Conservation (phyloP, 2,797 vertebrate genomes). For the Chelmon rostratus region DNA sequence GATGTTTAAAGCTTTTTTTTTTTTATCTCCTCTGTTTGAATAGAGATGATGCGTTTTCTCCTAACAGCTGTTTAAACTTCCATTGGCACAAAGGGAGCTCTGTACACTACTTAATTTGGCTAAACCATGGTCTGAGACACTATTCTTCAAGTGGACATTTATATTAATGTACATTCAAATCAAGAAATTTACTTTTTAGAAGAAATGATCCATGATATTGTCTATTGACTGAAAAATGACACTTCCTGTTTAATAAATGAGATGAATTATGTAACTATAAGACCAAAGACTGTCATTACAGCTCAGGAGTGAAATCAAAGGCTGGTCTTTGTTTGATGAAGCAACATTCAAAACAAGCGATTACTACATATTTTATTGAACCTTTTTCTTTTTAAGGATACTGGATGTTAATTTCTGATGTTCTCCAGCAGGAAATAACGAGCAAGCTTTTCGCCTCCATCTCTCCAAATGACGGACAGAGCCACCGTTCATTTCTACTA, state of each 20-base stretch:
- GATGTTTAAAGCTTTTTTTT: slow-evolving; percentile 37
- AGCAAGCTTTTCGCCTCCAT: slow-evolving; percentile 50
- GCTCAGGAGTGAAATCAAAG: slow-evolving; percentile 26
- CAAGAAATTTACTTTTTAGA: slow-evolving; percentile 61
- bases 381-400: slow-evolving; percentile 86
- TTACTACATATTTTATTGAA: slow-evolving; percentile 86
- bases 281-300: slow-evolving; percentile 44
- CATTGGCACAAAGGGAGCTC: slow-evolving; percentile 67
- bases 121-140: slow-evolving; percentile 73
- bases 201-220: slow-evolving; percentile 56
- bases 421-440: slow-evolving; percentile 88
- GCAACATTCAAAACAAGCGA: slow-evolving; percentile 67
- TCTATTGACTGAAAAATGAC: slow-evolving; percentile 69
- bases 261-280: slow-evolving; percentile 61
- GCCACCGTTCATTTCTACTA: slow-evolving; percentile 87
- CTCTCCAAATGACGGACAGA: slow-evolving; percentile 86
- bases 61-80: slow-evolving; percentile 49
- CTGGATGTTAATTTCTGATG: slow-evolving; percentile 81
- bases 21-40: slow-evolving; percentile 28
- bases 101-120: slow-evolving; percentile 78
- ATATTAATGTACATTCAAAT: slow-evolving; percentile 72
- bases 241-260: slow-evolving; percentile 78
- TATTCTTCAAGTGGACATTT: slow-evolving; percentile 69
- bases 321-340: slow-evolving; percentile 35
- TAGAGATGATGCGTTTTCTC: slow-evolving; percentile 48